Percentiles rank a stretch among this genome's conserved stretches.
These are phyloP conservation scores for Semotilus atromaculatus DNA, from an alignment of 2,797 vertebrate species.

Conservation along the genomic window DNA sequence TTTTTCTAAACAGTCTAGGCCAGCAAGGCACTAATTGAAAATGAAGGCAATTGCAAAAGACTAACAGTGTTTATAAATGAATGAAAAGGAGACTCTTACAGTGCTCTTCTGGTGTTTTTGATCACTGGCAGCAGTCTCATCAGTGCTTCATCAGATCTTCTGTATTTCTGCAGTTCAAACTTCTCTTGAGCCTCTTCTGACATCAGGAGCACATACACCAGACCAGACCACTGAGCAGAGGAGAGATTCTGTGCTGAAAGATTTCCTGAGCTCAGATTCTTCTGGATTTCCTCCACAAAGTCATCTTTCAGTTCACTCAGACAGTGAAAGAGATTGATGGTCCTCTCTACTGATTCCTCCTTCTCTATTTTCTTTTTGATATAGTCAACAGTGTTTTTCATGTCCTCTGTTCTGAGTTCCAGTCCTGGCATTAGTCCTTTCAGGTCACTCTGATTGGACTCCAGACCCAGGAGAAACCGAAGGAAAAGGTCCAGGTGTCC, in stretches of 20 bases:
- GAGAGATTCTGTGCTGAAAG: not conserved
- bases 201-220: too few relatives aligned
- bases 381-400: not conserved
- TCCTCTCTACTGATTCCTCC: not conserved
- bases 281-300: not conserved
- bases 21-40: too few relatives aligned
- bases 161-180: too few relatives aligned
- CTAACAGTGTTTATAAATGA: too few relatives aligned
- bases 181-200: too few relatives aligned
- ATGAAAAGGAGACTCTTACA: too few relatives aligned
- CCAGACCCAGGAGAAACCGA: not conserved
- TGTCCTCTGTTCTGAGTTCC: not conserved
- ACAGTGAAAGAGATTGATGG: not conserved
- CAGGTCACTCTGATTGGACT: not conserved
- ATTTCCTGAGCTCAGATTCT: not conserved
- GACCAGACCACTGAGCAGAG: not conserved
- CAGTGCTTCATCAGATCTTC: too few relatives aligned
- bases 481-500: not conserved
- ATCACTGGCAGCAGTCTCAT: too few relatives aligned
- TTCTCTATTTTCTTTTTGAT: not conserved
- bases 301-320: not conserved
- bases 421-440: not conserved
- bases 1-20: too few relatives aligned
- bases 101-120: too few relatives aligned
- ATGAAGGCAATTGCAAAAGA: too few relatives aligned